Evolutionary conservation across 2,888 invertebrate genomes (phyloP).

Genomic region (Beris chalybata): DNA sequence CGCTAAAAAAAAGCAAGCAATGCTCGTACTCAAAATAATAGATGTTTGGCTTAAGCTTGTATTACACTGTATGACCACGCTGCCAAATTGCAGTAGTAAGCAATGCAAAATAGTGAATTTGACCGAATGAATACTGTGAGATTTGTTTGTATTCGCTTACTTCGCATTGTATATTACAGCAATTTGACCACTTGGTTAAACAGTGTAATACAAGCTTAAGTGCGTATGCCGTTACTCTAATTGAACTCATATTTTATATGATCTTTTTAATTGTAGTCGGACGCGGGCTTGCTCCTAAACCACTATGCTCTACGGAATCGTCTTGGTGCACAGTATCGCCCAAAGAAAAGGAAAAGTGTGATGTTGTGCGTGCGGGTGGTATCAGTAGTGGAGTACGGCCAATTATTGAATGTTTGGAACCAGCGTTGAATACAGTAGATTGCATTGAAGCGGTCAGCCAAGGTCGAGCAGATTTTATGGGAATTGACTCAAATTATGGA

Average conservation of each 20-base stretch:
- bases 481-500: constrained; percentile 66
- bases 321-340: constrained; percentile 65
- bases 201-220: no score
- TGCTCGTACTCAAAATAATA: no score
- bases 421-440: constrained; percentile 56
- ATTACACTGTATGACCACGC: no score
- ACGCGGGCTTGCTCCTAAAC: constrained; percentile 6
- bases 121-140: no score
- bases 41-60: not conserved
- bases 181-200: no score
- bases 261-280: constrained; percentile 14
- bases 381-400: constrained; percentile 64
- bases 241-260: not conserved
- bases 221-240: not conserved
- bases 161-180: no score
- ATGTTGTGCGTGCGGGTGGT: constrained; percentile 62
- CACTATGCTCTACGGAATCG: constrained; percentile 43
- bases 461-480: constrained; percentile 61
- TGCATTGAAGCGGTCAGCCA: constrained; percentile 62
- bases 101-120: no score
- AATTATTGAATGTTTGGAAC: constrained; percentile 58
- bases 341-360: constrained; percentile 63
- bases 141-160: no score
- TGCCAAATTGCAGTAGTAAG: no score
- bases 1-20: no score